phyloP scores from a whole-genome alignment of 2,797 vertebrate genomes.

The Erpetoichthys calabaricus region DNA sequence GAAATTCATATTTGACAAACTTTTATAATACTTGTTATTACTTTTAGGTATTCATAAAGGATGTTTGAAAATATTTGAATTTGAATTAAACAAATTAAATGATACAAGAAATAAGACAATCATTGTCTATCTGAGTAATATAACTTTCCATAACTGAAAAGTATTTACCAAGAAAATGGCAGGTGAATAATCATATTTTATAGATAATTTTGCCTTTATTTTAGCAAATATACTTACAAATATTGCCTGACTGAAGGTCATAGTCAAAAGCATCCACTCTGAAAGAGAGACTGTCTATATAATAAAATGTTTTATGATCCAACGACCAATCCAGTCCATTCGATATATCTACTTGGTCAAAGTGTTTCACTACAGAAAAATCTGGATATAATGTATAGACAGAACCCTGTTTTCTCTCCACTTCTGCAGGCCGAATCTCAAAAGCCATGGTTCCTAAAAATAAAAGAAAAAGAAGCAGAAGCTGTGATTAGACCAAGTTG shows the following conservation, averaged over 20 bases:
- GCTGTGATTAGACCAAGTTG: background rate
- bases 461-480: constrained; percentile 4
- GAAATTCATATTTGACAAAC: too few relatives aligned
- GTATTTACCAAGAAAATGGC: too few relatives aligned
- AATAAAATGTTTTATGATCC: constrained; percentile 74
- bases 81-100: too few relatives aligned
- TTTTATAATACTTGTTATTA: too few relatives aligned
- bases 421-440: constrained; percentile 47
- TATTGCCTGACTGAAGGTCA: constrained; percentile 53
- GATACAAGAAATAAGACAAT: too few relatives aligned
- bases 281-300: constrained; percentile 76
- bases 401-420: constrained; percentile 61
- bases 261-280: constrained; percentile 80
- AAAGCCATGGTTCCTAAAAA: constrained; percentile 71
- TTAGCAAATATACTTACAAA: constrained; percentile 44
- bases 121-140: too few relatives aligned
- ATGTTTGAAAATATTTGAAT: too few relatives aligned
- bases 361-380: constrained; percentile 59
- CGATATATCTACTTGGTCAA: constrained; percentile 77
- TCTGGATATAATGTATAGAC: constrained; percentile 61
- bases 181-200: too few relatives aligned
- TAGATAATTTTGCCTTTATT: too few relatives aligned
- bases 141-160: too few relatives aligned
- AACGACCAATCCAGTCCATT: constrained; percentile 87
- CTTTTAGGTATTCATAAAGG: too few relatives aligned